A percentile compares a stretch with the other conserved stretches of the same genome.
Evolutionary conservation across 2,888 invertebrate genomes (phyloP).

Genomic region (Andricus quercusramuli): DNA sequence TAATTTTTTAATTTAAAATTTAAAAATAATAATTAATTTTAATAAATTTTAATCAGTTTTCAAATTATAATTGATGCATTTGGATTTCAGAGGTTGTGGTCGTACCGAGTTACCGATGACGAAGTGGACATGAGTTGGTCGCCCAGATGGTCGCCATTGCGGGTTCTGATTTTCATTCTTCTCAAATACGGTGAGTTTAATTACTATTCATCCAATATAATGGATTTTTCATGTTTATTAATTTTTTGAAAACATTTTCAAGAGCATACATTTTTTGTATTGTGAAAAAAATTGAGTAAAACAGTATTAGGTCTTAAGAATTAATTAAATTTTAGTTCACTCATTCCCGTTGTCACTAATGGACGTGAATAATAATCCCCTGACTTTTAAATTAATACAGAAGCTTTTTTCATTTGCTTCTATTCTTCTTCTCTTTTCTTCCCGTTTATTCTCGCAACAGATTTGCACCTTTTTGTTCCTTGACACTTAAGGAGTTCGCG

Average conservation of each 20-base stretch:
- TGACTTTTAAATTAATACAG: neutral
- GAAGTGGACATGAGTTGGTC: slow-evolving; percentile 76
- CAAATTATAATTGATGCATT: neutral
- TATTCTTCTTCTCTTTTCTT: neutral
- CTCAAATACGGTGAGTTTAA: slow-evolving; percentile 71
- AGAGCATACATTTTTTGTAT: too few species aligned
- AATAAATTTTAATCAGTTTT: neutral
- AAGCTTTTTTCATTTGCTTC: slow-evolving; percentile 12
- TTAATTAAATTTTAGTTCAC: too few species aligned
- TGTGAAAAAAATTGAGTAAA: too few species aligned
- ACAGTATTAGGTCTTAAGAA: too few species aligned
- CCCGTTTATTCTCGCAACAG: neutral
- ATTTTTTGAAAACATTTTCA: neutral
- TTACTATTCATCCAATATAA: neutral
- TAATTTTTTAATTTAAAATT: too few species aligned
- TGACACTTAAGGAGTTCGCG: slow-evolving; percentile 12
- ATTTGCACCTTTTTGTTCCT: slow-evolving; percentile 18
- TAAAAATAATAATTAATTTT: too few species aligned
- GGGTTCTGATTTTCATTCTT: slow-evolving; percentile 74
- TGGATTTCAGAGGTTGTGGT: slow-evolving; percentile 59
- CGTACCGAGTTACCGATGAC: slow-evolving; percentile 70
- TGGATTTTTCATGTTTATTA: neutral
- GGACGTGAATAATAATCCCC: neutral
- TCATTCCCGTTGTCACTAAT: too few species aligned
- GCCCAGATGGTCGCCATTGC: slow-evolving; percentile 73